These are phyloP conservation scores for Cisticola juncidis DNA, from an alignment of 2,113 vertebrate species.

Conservation along the genomic window DNA sequence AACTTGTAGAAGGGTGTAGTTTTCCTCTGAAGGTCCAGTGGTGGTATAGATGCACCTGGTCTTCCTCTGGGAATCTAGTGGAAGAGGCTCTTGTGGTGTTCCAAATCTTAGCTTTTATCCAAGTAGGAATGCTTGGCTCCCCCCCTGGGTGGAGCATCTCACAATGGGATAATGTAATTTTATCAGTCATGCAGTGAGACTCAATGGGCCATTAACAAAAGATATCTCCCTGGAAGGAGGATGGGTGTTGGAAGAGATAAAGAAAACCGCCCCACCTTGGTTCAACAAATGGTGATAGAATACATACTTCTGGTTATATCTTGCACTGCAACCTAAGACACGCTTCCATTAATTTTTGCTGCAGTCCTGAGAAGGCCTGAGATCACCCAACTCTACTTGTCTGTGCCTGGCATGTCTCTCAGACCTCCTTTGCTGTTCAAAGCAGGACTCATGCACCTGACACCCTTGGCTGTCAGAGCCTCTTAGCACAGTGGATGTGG, in stretches of 20 bases:
- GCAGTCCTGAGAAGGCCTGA: not conserved
- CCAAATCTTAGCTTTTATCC: not conserved
- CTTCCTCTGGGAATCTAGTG: not conserved
- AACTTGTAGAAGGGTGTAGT: not conserved
- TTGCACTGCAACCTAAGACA: not conserved
- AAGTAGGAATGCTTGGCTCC: not conserved
- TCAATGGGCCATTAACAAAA: not conserved
- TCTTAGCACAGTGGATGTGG: not conserved
- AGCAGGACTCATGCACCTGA: not conserved
- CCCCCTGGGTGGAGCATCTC: not conserved
- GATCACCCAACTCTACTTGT: not conserved
- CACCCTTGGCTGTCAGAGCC: not conserved
- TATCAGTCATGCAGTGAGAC: not conserved
- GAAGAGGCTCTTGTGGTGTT: not conserved
- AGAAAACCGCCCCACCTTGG: not conserved
- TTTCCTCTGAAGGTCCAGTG: not conserved
- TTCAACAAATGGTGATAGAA: not conserved
- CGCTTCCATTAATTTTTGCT: not conserved
- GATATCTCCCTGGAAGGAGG: not conserved
- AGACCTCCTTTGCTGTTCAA: not conserved
- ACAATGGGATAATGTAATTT: not conserved
- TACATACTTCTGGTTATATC: not conserved
- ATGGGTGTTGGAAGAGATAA: not conserved
- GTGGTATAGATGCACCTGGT: not conserved
- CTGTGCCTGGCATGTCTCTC: not conserved